Conservation (phyloP, 30 jellyfish, hydroid and myxozoan species). For the Pseudorhiza aurosa region DNA sequence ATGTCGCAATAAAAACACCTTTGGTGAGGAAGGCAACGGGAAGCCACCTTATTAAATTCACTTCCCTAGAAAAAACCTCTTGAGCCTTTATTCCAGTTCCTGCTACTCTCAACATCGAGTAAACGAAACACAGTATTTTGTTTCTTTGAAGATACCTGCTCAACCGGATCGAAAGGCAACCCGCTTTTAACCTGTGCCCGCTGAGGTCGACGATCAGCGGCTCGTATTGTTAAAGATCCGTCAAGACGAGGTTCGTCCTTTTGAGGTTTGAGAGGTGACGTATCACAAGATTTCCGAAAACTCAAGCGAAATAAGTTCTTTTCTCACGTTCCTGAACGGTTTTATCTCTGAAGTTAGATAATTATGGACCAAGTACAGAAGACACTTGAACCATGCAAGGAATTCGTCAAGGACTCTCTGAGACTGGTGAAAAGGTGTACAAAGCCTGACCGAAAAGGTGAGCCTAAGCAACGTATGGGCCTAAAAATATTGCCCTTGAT, state of each 20-base stretch:
- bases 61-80: too few species aligned
- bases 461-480: neutral
- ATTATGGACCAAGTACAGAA: conserved; percentile 95
- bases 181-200: too few species aligned
- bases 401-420: conserved; percentile 92
- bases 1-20: too few species aligned
- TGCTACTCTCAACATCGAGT: too few species aligned
- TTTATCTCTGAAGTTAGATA: neutral
- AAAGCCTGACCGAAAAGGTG: conserved; percentile 98
- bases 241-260: conserved; percentile 17
- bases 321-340: neutral
- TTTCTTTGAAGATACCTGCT: too few species aligned
- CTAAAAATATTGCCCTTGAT: neutral
- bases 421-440: conserved; percentile 94
- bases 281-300: conserved; percentile 20
- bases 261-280: conserved; percentile 46
- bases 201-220: conserved; percentile 32
- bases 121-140: too few species aligned
- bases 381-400: conserved; percentile 97
- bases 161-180: too few species aligned
- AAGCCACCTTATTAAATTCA: too few species aligned
- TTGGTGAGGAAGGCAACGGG: too few species aligned
- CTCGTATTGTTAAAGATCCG: neutral
- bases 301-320: neutral
- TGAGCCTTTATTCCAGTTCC: too few species aligned